phyloP scores from a whole-genome alignment of 1,140 invertebrate genomes.

The Cydia amplana region DNA sequence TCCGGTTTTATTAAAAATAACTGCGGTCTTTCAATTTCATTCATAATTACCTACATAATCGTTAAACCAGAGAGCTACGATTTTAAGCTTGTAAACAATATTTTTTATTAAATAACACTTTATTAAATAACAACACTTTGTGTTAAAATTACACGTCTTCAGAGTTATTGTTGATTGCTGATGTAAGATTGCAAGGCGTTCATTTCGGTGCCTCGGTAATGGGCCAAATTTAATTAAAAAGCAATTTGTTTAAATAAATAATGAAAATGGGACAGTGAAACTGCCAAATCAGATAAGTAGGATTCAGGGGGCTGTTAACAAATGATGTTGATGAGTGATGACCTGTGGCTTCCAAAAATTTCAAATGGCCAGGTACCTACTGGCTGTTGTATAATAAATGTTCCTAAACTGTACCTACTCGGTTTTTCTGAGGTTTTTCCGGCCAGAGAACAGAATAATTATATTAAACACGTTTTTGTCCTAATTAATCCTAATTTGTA shows the following conservation, averaged over 20 bases:
- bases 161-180: neutral
- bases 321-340: no score
- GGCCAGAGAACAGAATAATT: no score
- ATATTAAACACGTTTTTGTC: no score
- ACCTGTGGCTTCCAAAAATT: no score
- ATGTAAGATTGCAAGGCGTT: neutral
- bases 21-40: no score
- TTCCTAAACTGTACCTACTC: no score
- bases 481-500: no score
- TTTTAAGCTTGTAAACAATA: neutral
- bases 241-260: conserved; percentile 12
- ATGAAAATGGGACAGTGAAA: neutral
- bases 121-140: neutral
- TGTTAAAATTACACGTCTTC: neutral
- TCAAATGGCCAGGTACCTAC: no score
- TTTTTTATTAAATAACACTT: no score
- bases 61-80: neutral
- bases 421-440: no score
- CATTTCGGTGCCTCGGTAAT: neutral
- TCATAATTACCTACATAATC: neutral
- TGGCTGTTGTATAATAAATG: no score
- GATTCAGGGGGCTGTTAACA: neutral
- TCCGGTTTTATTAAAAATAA: no score
- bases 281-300: neutral
- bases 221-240: conserved; percentile 9